Percentiles rank a stretch among this genome's conserved stretches.
Evolutionary conservation across 2,888 invertebrate genomes (phyloP).

Genomic region (Rapana venosa): DNA sequence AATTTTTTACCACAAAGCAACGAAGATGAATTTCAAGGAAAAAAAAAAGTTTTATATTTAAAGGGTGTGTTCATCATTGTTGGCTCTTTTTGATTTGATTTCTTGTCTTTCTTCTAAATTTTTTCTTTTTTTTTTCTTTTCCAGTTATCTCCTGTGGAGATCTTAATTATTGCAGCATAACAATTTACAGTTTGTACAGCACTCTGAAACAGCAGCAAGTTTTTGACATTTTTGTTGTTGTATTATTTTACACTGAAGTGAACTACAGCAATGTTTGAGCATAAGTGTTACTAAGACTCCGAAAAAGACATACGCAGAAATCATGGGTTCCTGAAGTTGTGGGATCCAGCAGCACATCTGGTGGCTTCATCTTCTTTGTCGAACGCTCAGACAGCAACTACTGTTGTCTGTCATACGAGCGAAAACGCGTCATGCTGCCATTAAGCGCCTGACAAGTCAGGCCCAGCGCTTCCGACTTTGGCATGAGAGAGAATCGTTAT

Average conservation of each 20-base stretch:
- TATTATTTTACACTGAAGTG: background rate
- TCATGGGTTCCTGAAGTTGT: background rate
- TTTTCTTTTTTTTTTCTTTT: background rate
- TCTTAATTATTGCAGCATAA: too few relatives aligned
- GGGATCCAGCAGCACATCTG: too few relatives aligned
- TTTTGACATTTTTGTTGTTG: background rate
- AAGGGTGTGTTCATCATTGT: background rate
- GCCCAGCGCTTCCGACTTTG: too few relatives aligned
- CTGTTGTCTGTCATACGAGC: too few relatives aligned
- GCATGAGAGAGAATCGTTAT: too few relatives aligned
- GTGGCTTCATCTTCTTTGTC: too few relatives aligned
- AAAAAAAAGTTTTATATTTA: background rate
- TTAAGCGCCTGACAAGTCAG: too few relatives aligned
- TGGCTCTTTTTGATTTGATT: background rate
- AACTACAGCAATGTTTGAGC: background rate
- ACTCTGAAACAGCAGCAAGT: background rate
- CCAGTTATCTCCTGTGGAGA: background rate
- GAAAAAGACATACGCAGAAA: background rate
- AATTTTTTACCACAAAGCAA: too few relatives aligned
- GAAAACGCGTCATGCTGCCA: too few relatives aligned
- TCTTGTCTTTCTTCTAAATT: background rate
- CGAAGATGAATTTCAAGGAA: too few relatives aligned
- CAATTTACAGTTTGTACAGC: background rate
- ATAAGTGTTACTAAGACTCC: background rate
- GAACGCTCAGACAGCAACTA: too few relatives aligned